Conservation (phyloP, 2,888 invertebrate species). For the Hydropsyche betteni region DNA sequence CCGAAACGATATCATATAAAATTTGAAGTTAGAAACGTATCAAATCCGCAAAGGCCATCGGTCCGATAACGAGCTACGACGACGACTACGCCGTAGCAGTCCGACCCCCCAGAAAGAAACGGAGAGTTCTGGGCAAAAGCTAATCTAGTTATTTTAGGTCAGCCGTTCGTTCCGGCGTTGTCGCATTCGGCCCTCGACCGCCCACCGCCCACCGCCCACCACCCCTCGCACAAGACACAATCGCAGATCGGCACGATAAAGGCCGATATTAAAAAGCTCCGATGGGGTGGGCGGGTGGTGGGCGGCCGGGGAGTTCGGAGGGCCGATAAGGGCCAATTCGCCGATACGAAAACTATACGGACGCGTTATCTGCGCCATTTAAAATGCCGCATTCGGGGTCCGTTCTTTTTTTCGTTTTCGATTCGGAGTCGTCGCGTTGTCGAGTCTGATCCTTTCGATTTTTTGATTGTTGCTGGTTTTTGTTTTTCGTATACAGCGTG, state of each 20-base stretch:
- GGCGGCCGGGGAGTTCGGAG: slow-evolving; percentile 21
- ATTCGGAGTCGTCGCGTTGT: too few relatives aligned
- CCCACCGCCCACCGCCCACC: slow-evolving; percentile 32
- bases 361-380: slow-evolving; percentile 23
- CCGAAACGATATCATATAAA: too few relatives aligned
- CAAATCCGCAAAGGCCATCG: slow-evolving; percentile 32
- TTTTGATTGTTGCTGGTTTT: too few relatives aligned
- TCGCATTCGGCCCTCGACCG: slow-evolving; percentile 44
- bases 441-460: too few relatives aligned
- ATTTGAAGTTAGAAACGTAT: slow-evolving; percentile 2
- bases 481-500: too few relatives aligned
- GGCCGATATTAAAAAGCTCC: slow-evolving; percentile 30
- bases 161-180: slow-evolving; percentile 49
- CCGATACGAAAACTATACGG: slow-evolving; percentile 12
- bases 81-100: slow-evolving; percentile 23
- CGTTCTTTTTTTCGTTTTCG: neutral
- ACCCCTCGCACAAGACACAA: slow-evolving; percentile 20
- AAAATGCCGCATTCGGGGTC: slow-evolving; percentile 13
- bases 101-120: slow-evolving; percentile 33
- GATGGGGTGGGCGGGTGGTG: slow-evolving; percentile 48
- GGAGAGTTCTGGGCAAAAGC: slow-evolving; percentile 43
- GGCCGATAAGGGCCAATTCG: neutral
- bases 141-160: slow-evolving; percentile 51
- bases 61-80: slow-evolving; percentile 34
- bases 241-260: slow-evolving; percentile 23